phyloP scores from a whole-genome alignment of 2,113 vertebrate genomes.

The Psilopogon haemacephalus region DNA sequence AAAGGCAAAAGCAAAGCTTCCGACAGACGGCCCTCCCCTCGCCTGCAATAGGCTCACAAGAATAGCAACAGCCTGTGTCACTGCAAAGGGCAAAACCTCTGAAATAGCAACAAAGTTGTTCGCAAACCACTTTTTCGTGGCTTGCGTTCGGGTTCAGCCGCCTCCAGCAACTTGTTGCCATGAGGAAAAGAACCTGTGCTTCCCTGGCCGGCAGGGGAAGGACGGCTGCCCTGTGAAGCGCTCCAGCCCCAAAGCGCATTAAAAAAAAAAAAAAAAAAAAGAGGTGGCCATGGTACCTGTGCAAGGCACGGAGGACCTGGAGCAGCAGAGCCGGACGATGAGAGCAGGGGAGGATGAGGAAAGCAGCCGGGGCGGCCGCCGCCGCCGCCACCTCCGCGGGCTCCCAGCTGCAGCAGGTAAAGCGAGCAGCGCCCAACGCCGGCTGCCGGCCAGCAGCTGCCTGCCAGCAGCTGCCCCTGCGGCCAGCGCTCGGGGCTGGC shows the following conservation, averaged over 20 bases:
- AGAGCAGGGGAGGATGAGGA: conserved; percentile 33
- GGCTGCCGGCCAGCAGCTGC: not conserved
- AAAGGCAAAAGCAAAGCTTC: conserved; percentile 59
- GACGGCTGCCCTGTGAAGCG: not conserved
- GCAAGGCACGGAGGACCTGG: conserved; percentile 60
- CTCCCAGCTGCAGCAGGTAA: conserved; percentile 69
- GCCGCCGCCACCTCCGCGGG: not conserved
- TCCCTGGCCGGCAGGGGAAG: not conserved
- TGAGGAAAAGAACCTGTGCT: conserved; percentile 29
- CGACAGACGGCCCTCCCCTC: conserved; percentile 72
- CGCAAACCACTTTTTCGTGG: conserved; percentile 66
- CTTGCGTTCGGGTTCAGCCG: conserved; percentile 45
- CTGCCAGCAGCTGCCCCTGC: not conserved
- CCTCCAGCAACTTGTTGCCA: conserved; percentile 54
- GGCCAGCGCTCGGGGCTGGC: not conserved
- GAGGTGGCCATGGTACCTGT: conserved; percentile 58
- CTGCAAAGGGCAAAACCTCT: conserved; percentile 79
- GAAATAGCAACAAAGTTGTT: conserved; percentile 81
- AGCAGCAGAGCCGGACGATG: conserved; percentile 32
- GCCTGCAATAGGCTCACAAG: conserved; percentile 77
- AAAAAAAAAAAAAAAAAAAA: no score
- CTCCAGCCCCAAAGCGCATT: not conserved
- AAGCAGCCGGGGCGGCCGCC: not conserved
- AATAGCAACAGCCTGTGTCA: conserved; percentile 81
- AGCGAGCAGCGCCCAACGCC: not conserved